These are phyloP conservation scores for Syrmaticus mikado DNA, from an alignment of 2,113 vertebrate genomes.

Conservation along the genomic window DNA sequence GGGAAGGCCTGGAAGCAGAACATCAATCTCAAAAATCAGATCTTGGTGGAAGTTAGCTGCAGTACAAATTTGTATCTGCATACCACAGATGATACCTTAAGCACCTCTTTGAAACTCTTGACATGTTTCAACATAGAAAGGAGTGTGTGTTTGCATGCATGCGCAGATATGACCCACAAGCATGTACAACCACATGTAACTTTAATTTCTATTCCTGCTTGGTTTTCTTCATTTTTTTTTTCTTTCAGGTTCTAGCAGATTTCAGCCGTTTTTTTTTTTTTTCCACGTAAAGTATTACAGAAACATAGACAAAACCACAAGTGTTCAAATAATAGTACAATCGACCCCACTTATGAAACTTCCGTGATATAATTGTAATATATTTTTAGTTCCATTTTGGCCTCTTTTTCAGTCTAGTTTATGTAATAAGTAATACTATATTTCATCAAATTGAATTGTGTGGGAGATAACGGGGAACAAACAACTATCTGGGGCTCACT, in stretches of 20 bases:
- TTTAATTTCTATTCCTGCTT: not conserved
- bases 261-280: not conserved
- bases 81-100: not conserved
- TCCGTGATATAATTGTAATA: not conserved
- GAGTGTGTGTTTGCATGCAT: not conserved
- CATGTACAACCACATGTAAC: accelerated
- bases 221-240: not conserved
- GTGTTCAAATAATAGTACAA: not conserved
- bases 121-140: not conserved
- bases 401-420: not conserved
- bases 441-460: not conserved
- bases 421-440: not conserved
- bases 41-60: not conserved
- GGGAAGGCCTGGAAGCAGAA: not conserved
- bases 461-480: not conserved
- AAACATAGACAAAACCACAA: not conserved
- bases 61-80: not conserved
- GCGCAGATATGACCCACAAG: not conserved
- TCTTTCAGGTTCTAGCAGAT: not conserved
- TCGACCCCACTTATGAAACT: not conserved
- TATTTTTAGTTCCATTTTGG: not conserved
- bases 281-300: not conserved
- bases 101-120: not conserved
- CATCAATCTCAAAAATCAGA: not conserved
- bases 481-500: not conserved